Conservation (phyloP, 2,113 vertebrate species). For the Elephas maximus region DNA sequence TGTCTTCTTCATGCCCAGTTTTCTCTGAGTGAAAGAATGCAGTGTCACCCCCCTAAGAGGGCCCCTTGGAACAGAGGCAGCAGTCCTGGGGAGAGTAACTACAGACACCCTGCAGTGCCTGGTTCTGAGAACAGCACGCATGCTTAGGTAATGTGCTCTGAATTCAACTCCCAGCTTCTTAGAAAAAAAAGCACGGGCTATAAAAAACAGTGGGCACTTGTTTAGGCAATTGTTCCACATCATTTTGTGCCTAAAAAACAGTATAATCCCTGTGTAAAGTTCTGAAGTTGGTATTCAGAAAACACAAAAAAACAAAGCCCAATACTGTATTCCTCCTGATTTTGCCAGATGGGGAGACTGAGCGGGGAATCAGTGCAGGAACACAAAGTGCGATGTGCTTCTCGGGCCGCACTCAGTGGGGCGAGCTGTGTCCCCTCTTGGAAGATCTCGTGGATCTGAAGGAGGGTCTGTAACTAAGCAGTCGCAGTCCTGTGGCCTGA, state of each 20-base stretch:
- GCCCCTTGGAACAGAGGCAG: background rate
- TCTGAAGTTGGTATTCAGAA: background rate
- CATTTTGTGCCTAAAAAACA: background rate
- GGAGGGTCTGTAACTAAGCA: background rate
- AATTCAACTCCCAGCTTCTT: background rate
- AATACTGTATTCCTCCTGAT: background rate
- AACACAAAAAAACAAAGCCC: background rate
- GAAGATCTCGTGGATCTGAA: background rate
- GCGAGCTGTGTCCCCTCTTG: background rate
- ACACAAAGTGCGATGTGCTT: background rate
- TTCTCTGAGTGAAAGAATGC: background rate
- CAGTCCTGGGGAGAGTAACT: no score
- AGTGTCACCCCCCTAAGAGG: background rate
- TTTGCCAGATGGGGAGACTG: background rate
- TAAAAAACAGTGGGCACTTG: background rate
- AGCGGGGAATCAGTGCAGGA: background rate
- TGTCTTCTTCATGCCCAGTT: background rate
- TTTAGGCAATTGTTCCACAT: constrained; percentile 15
- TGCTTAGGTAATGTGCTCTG: background rate
- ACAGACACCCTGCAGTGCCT: no score
- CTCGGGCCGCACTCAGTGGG: accelerated
- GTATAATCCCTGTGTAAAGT: background rate
- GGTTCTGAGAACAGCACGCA: background rate
- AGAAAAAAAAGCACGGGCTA: background rate
- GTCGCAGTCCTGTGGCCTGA: background rate